phyloP scores from a whole-genome alignment of 30 jellyfish, hydroid and myxozoan genomes.

The Hydractinia echinata region DNA sequence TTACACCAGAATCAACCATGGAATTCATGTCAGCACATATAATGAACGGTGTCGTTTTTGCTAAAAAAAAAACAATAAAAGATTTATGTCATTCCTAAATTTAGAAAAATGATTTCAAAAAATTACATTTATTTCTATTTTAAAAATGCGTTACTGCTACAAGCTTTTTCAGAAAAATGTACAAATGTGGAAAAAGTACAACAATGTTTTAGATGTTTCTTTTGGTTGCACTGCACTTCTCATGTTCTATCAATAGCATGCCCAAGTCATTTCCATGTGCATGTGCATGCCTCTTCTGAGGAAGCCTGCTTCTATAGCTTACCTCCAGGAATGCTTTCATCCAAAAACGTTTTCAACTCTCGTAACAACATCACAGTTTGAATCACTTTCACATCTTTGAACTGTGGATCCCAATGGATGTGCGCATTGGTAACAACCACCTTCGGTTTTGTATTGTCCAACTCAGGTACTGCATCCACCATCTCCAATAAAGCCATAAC shows the following conservation, averaged over 20 bases:
- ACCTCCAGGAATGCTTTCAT: slow-evolving; percentile 37
- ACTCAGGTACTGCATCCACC: slow-evolving; percentile 48
- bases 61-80: not conserved
- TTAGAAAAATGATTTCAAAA: no score
- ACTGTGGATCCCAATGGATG: slow-evolving; percentile 98
- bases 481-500: slow-evolving; percentile 88
- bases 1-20: slow-evolving; percentile 88
- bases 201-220: no score
- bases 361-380: slow-evolving; percentile 90
- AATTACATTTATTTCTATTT: no score
- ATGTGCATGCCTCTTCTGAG: not conserved
- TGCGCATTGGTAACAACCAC: slow-evolving; percentile 89
- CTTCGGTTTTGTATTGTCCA: slow-evolving; percentile 41
- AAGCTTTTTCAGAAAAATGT: no score
- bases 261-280: not conserved
- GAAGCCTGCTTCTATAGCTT: not conserved
- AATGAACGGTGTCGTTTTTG: slow-evolving; percentile 45
- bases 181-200: no score
- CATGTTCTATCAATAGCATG: no score
- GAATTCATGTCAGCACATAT: slow-evolving; percentile 93
- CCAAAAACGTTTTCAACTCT: slow-evolving; percentile 70
- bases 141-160: no score
- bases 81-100: not conserved
- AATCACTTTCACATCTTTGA: slow-evolving; percentile 78
- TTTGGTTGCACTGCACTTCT: no score